Base-by-base conservation (phyloP, 2,888 invertebrate genomes). In the Mimachlamys varia region DNA sequence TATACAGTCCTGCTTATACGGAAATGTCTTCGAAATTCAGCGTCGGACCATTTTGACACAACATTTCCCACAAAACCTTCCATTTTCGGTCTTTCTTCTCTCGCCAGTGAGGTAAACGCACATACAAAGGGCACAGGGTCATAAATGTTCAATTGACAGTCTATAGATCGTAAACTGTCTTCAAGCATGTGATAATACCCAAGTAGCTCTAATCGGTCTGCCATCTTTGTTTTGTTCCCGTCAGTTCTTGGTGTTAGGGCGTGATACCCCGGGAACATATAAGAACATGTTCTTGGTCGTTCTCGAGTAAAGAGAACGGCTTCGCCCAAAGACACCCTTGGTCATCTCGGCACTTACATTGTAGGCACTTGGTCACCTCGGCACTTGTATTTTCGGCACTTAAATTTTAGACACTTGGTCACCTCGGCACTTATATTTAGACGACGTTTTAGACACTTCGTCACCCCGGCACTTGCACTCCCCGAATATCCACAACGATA, bases 11-110 rank as follows among this genome's bases (percentile, higher is more conserved):
- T 7, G 19, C 38, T 62, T 19, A 89, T 44, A 58, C 62, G 58
- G 37, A 89, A 58, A 89, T 89, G 89, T 38, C 89, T 58, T 2
- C 62, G n/a, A 89, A 58, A 89, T 89, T 38, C 15, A 27, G 17
- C 15, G 5, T 38, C 3, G 10, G 89, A n/a, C n/a, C n/a, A n/a
- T n/a, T n/a, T n/a, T n/a, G 58, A 12, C 17, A 89, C 89, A 17
- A 89, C 89, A 7, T 62, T 33, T 38, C 37, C 89, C 12, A 58
- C 89, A 89, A 62, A 89, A n/a, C n/a, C n/a, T n/a, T 58, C 89
- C 89, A 55, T 3, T 10, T 55, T 55, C 10, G 55, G 55, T 55
- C 55, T 17, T 55, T 55, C 55, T 10, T 55, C 55, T 55, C n/a
- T 55, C 19, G 55, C 55, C 19, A 19, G 19, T 19, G 19, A 55